These are phyloP conservation scores for Drosophila longiperda DNA, from an alignment of 2,888 invertebrate species.

Conservation along the genomic window DNA sequence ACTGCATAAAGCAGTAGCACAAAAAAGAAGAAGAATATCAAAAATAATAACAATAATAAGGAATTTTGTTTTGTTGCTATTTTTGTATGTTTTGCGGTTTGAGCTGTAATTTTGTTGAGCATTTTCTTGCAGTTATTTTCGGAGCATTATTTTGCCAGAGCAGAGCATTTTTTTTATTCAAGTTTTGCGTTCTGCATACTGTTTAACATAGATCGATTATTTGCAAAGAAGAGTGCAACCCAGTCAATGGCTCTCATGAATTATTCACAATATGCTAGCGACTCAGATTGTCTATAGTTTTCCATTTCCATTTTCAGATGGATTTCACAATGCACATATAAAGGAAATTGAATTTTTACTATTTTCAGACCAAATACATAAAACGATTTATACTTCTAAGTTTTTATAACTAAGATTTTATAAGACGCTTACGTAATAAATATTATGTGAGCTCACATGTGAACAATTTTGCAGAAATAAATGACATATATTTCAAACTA, in stretches of 20 bases:
- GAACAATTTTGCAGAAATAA: not conserved
- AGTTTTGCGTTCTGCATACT: not conserved
- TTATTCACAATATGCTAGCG: not conserved
- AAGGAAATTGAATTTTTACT: not conserved
- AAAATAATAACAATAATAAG: slow-evolving; percentile 18
- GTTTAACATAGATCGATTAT: slow-evolving; percentile 12
- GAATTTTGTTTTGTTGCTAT: slow-evolving; percentile 30
- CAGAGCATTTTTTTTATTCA: slow-evolving; percentile 6
- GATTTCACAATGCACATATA: not conserved
- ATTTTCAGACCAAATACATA: not conserved
- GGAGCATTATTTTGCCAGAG: not conserved
- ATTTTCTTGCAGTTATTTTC: slow-evolving; percentile 33
- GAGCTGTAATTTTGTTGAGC: slow-evolving; percentile 10
- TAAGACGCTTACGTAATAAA: not conserved
- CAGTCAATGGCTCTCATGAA: not conserved
- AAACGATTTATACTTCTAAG: not conserved
- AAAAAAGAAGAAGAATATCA: slow-evolving; percentile 16
- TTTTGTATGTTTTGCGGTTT: slow-evolving; percentile 28
- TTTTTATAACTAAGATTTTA: not conserved
- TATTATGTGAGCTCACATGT: not conserved
- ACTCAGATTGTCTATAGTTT: not conserved
- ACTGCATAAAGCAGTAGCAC: slow-evolving; percentile 6
- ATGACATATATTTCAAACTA: not conserved
- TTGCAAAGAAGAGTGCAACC: not conserved
- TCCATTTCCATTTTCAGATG: not conserved